Conservation (phyloP, 2,888 invertebrate genomes). For the Lepeophtheirus nordmannii region DNA sequence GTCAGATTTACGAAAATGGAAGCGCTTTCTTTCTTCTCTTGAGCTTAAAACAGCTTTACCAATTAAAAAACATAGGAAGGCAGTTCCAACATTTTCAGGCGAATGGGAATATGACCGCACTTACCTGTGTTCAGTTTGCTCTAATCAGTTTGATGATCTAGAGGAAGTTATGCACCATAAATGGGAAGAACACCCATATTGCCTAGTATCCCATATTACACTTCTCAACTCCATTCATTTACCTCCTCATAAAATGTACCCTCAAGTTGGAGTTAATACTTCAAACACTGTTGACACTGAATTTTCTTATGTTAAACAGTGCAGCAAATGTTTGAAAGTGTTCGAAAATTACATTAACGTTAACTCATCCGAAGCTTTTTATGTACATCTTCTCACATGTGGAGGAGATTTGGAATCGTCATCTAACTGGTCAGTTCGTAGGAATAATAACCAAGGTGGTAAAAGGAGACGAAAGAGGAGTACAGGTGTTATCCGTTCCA, state of each 20-base stretch:
- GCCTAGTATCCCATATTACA: slow-evolving; percentile 15
- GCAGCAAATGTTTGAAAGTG: slow-evolving; percentile 7
- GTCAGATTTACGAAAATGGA: too few species aligned
- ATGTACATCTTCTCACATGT: slow-evolving; percentile 19
- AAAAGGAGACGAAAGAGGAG: too few species aligned
- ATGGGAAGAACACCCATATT: slow-evolving; percentile 24
- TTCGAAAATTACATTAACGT: too few species aligned
- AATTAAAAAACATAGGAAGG: background rate
- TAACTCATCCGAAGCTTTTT: background rate
- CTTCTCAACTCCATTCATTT: slow-evolving; percentile 1
- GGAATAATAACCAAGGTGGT: too few species aligned
- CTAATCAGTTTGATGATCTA: slow-evolving; percentile 12
- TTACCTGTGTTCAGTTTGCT: slow-evolving; percentile 16
- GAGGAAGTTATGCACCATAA: slow-evolving; percentile 21
- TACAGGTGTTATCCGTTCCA: too few species aligned
- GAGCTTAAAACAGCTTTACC: background rate
- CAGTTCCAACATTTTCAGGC: background rate
- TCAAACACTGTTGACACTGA: background rate
- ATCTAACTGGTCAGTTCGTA: too few species aligned
- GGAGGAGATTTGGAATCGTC: slow-evolving; percentile 9
- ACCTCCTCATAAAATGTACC: slow-evolving; percentile 11
- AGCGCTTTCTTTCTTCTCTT: too few species aligned
- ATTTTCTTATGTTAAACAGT: background rate
- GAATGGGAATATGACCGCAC: slow-evolving; percentile 21
- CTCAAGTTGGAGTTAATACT: background rate